These are phyloP conservation scores for Heliconius cydno DNA, from an alignment of 2,888 invertebrate species.

Conservation along the genomic window DNA sequence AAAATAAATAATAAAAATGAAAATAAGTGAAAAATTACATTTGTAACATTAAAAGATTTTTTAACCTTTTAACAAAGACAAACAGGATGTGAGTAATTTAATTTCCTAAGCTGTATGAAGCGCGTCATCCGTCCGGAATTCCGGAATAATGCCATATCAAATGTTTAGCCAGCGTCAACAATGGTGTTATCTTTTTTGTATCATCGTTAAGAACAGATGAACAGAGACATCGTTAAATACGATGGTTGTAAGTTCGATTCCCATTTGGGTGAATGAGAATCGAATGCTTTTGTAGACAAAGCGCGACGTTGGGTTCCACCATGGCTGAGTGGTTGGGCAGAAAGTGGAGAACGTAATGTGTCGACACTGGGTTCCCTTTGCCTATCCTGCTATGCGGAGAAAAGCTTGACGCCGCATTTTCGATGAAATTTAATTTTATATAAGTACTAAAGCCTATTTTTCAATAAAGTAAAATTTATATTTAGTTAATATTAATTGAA, in stretches of 20 bases:
- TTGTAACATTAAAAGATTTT: background rate
- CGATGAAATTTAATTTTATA: too few species aligned
- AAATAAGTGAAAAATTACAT: background rate
- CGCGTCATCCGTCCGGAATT: constrained; percentile 21
- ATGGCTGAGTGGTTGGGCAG: background rate
- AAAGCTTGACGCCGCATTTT: background rate
- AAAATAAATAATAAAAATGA: background rate
- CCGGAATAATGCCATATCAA: constrained; percentile 16
- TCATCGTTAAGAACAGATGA: background rate
- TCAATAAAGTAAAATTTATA: background rate
- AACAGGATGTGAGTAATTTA: constrained; percentile 34
- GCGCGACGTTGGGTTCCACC: background rate
- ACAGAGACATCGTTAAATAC: background rate
- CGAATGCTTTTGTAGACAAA: background rate
- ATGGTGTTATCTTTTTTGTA: background rate
- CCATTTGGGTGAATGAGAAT: background rate
- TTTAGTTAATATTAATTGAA: background rate
- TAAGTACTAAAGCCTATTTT: too few species aligned
- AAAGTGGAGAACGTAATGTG: background rate
- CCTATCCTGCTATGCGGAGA: background rate
- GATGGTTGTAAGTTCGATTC: background rate
- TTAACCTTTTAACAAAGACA: constrained; percentile 3
- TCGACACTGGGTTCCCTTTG: background rate
- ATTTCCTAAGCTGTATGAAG: constrained; percentile 30
- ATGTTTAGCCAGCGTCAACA: constrained; percentile 9